Percentiles rank a stretch among this genome's conserved stretches.
phyloP scores from a whole-genome alignment of 1,140 invertebrate genomes.

The Bombyx mori region ASM3026992v2 NC_085118.1:2421001-2421500 shows the following conservation, averaged over 20 bases:
- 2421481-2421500: too few relatives aligned
- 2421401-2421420: constrained; percentile 43
- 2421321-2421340: constrained; percentile 52
- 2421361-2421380: constrained; percentile 38
- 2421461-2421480: too few relatives aligned
- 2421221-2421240: constrained; percentile 50
- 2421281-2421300: constrained; percentile 56
- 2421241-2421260: constrained; percentile 17
- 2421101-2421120: constrained; percentile 38
- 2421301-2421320: constrained; percentile 58
- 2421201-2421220: constrained; percentile 45
- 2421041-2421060: too few relatives aligned
- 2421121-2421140: constrained; percentile 40
- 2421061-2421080: too few relatives aligned
- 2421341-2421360: constrained; percentile 61
- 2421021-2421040: too few relatives aligned
- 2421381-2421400: constrained; percentile 33
- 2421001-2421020: too few relatives aligned
- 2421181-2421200: constrained; percentile 33
- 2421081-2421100: constrained; percentile 20
- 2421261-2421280: constrained; percentile 27
- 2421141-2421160: constrained; percentile 36
- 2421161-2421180: constrained; percentile 34
- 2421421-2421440: constrained; percentile 9
- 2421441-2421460: too few relatives aligned